Evolutionary conservation across 2,113 vertebrate species (phyloP).

Genomic region (Seriola dumerili): DNA sequence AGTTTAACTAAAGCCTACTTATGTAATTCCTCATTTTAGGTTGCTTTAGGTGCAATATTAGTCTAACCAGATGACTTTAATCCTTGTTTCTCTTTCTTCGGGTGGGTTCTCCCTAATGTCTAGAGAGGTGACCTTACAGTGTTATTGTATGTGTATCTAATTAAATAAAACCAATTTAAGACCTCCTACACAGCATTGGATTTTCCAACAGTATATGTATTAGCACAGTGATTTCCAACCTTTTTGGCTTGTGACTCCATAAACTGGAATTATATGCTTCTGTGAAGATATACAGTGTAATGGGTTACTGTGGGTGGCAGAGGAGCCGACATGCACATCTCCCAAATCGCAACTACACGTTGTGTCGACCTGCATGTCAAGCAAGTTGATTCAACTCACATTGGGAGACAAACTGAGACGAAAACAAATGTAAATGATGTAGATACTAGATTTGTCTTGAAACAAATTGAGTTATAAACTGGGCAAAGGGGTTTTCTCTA

Average conservation of each 20-base stretch:
- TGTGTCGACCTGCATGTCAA: background rate
- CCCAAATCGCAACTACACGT: constrained; percentile 18
- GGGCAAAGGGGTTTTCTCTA: background rate
- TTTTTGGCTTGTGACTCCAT: constrained; percentile 3
- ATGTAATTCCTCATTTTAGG: constrained; percentile 43
- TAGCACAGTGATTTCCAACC: background rate
- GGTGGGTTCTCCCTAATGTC: background rate
- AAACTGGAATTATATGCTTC: constrained; percentile 16
- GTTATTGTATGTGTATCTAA: constrained; percentile 20
- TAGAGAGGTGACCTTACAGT: constrained; percentile 5
- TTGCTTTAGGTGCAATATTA: constrained; percentile 45
- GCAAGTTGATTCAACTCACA: background rate
- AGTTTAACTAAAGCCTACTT: constrained; percentile 48
- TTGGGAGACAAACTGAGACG: background rate
- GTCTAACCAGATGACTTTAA: constrained; percentile 42
- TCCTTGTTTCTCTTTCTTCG: constrained; percentile 36
- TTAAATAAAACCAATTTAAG: constrained; percentile 28
- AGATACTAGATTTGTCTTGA: background rate
- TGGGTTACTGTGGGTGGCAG: constrained; percentile 10
- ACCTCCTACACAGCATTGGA: background rate
- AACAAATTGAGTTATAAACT: background rate
- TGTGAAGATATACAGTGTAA: background rate
- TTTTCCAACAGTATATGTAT: background rate
- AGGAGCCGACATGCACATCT: background rate
- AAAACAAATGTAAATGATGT: background rate